Conservation (phyloP, 2,797 vertebrate species). For the Mormyrus proboscirostris region DNA sequence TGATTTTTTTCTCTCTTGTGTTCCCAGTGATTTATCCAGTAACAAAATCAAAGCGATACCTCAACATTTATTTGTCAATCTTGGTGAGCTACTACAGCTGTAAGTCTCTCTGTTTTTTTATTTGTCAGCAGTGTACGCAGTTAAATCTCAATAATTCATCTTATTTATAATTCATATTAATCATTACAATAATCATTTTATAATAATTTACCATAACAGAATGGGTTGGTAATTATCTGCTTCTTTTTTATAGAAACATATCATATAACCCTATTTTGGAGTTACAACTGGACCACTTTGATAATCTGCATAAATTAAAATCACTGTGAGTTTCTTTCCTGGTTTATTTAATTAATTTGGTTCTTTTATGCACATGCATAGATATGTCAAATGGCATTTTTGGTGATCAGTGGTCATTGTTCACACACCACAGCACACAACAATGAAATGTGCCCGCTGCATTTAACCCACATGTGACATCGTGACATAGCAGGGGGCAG, state of each 20-base stretch:
- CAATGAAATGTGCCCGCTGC: not conserved
- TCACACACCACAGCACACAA: not conserved
- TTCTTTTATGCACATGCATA: not conserved
- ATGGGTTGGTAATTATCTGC: not conserved
- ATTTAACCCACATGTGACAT: not conserved
- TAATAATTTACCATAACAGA: not conserved
- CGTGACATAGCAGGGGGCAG: not conserved
- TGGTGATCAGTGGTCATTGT: not conserved
- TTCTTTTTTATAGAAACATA: conserved; percentile 70
- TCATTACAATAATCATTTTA: not conserved
- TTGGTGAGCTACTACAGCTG: conserved; percentile 88
- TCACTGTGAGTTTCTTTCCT: conserved; percentile 77
- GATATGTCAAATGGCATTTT: not conserved
- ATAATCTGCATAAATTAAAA: conserved; percentile 79
- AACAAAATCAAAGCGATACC: conserved; percentile 81
- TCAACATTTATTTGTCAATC: conserved; percentile 70
- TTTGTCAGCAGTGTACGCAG: not conserved
- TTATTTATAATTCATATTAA: not conserved
- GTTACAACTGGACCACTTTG: conserved; percentile 82
- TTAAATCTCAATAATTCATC: not conserved
- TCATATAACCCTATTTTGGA: conserved; percentile 85
- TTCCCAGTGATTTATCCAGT: conserved; percentile 79
- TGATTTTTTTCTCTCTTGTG: conserved; percentile 34
- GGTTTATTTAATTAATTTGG: not conserved
- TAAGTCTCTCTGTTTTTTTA: conserved; percentile 56